These are phyloP conservation scores for Neogobius melanostomus DNA, from an alignment of 2,113 vertebrate genomes.

Conservation along the genomic window DNA sequence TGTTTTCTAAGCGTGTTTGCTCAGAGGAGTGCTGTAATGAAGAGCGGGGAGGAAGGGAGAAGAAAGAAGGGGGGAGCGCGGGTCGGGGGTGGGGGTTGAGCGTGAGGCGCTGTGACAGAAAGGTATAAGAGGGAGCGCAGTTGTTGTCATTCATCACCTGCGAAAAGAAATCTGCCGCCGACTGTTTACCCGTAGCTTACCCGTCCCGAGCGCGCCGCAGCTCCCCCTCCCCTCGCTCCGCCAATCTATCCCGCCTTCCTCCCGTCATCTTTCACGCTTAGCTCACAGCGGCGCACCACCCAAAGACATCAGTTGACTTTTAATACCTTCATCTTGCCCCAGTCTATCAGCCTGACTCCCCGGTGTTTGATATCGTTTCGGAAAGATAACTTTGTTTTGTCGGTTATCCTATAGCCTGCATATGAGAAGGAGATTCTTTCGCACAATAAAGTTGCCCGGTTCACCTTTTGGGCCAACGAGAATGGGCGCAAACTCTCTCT, in stretches of 20 bases:
- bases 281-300: constrained; percentile 47
- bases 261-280: constrained; percentile 64
- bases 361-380: constrained; percentile 1
- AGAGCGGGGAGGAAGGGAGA: constrained; percentile 28
- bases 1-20: constrained; percentile 61
- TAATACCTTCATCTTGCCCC: constrained; percentile 58
- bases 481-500: background rate
- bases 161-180: constrained; percentile 67
- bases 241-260: constrained; percentile 54
- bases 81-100: background rate
- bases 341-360: constrained; percentile 5
- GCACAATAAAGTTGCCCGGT: no score
- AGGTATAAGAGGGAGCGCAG: constrained; percentile 31
- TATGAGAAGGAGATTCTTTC: background rate
- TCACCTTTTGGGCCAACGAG: background rate
- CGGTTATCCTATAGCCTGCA: background rate
- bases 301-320: constrained; percentile 65
- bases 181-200: constrained; percentile 72
- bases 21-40: constrained; percentile 50
- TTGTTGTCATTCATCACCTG: constrained; percentile 73
- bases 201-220: constrained; percentile 60
- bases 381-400: background rate
- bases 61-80: background rate
- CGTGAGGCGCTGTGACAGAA: constrained; percentile 23
- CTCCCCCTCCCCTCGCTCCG: constrained; percentile 22